These are phyloP conservation scores for Notolabrus celidotus DNA, from an alignment of 2,797 vertebrate genomes.

Conservation along the genomic window DNA sequence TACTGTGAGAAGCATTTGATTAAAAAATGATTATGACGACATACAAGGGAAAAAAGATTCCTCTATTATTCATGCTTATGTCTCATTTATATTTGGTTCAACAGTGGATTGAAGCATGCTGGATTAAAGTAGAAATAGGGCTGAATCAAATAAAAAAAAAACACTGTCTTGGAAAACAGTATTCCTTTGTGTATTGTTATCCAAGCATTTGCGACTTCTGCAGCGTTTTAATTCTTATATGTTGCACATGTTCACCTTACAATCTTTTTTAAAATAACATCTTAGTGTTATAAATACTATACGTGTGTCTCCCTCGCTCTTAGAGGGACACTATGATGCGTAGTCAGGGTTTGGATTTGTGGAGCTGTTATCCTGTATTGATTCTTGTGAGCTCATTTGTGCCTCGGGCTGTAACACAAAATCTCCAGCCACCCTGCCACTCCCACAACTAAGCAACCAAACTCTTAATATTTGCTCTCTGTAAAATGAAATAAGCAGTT, in stretches of 20 bases:
- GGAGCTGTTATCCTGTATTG: constrained; percentile 65
- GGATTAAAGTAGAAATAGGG: constrained; percentile 29
- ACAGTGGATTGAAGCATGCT: constrained; percentile 38
- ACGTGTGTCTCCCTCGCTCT: constrained; percentile 4
- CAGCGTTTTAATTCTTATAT: not conserved
- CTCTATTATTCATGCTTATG: constrained; percentile 41
- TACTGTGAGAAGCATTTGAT: constrained; percentile 53
- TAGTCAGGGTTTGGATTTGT: constrained; percentile 66
- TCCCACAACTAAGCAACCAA: constrained; percentile 18
- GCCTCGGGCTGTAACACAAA: constrained; percentile 25
- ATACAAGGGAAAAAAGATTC: not conserved
- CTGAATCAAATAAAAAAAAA: constrained; percentile 19
- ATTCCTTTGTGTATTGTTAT: not conserved
- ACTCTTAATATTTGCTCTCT: not conserved
- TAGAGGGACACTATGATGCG: constrained; percentile 37
- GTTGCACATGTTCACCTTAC: not conserved
- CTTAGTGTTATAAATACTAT: not conserved
- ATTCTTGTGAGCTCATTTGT: constrained; percentile 67
- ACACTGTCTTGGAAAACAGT: not conserved
- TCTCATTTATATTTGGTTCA: constrained; percentile 43
- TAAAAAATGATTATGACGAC: constrained; percentile 50
- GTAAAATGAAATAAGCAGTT: not conserved
- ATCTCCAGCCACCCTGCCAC: constrained; percentile 15
- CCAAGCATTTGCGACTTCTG: not conserved
- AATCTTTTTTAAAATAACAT: not conserved